Base-by-base conservation (phyloP, 2,888 invertebrate species). In the Lithophane ornitopus region DNA sequence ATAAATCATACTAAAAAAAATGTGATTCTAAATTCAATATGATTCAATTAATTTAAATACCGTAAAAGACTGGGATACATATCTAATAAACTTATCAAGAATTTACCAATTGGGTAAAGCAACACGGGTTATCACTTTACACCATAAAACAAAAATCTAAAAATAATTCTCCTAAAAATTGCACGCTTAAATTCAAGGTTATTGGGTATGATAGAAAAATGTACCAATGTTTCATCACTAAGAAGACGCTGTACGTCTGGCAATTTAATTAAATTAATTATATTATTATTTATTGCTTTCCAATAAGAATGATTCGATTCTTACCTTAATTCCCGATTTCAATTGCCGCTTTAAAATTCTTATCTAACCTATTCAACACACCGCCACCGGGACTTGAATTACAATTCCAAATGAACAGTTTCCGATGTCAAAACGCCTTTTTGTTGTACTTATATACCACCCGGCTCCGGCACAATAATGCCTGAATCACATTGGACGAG, bases 131-230 rank as follows among this genome's bases (percentile, higher is more conserved):
- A 44, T 56, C 14, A 49, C 44, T 54, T 54, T 49, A n/a, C 52
- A 66, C 28, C 3, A 63, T 6, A 16, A 22, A 58, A 59, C 22
- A 61, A 63, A 44, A 58, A 65, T 75, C 78, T 84, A 84, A 80
- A 81, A 80, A 81, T 78, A 86, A 74, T 62, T 58, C 12, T 74
- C n/a, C 73, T 61, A 74, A 82, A 80, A 85, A 67, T 82, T 84
- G 70, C 85, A 86, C 84, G 87, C 85, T 76, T 78, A 88, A 87
- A 88, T 88, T 90, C 91, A 91, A 91, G 92, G 91, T 91, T 91
- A 89, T 69, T 72, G 73, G 58, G 63, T 71, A 74, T 82, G 67
- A 63, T 66, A 66, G 70, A 74, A 88, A 89, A 86, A 86, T 82
- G 81, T 83, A 81, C 65, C 66, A 73, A 56, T 72, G 76, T 87